phyloP scores from a whole-genome alignment of 2,888 invertebrate species.

The Sympetrum striolatum region DNA sequence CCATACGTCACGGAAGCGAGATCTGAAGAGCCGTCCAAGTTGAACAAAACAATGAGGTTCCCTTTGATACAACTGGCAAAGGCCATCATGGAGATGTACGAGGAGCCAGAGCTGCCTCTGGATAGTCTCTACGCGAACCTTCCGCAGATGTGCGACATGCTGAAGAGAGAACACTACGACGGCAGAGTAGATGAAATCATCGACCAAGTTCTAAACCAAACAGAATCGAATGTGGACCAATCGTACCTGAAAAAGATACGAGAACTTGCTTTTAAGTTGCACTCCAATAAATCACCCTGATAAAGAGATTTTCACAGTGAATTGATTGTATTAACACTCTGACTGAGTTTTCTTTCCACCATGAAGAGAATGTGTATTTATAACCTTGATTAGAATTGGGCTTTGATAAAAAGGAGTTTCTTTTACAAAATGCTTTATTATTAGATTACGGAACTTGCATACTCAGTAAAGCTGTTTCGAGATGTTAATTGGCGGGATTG shows the following conservation, averaged over 20 bases:
- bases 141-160: not conserved
- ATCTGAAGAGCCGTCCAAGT: not conserved
- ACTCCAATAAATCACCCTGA: not conserved
- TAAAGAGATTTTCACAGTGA: too few relatives aligned
- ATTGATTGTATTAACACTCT: too few relatives aligned
- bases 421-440: too few relatives aligned
- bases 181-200: not conserved
- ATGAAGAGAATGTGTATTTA: too few relatives aligned
- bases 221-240: not conserved
- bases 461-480: too few relatives aligned
- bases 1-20: not conserved
- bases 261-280: conserved; percentile 2
- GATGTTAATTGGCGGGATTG: too few relatives aligned
- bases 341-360: too few relatives aligned
- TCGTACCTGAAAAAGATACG: not conserved
- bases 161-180: not conserved
- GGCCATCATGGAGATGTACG: not conserved
- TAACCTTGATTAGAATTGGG: too few relatives aligned
- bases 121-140: not conserved
- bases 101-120: not conserved
- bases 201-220: not conserved
- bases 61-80: not conserved
- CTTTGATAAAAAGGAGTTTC: too few relatives aligned
- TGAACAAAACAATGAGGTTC: not conserved
- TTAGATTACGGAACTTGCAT: too few relatives aligned